Evolutionary conservation across 92 coral and sea anemone species (phyloP), one percentile per base, ranked within the genome.

Genomic region (Desmophyllum pertusum): DNA sequence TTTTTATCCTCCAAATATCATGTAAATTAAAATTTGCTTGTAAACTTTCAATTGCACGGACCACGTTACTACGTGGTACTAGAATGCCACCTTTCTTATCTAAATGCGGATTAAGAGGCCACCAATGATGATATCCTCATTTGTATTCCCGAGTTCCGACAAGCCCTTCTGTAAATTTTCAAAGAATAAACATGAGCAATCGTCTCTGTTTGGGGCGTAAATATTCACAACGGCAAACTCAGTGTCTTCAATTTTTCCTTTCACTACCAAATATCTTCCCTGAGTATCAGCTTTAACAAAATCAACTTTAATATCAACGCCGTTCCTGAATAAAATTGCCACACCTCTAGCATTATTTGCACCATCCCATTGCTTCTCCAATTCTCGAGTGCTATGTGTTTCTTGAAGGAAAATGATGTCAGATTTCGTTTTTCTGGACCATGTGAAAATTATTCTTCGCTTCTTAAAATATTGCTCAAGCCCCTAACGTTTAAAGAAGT

Each of bases 341-440:
- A n/a, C n/a, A n/a, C n/a, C n/a, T n/a, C n/a, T n/a, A n/a, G n/a
- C n/a, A n/a, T n/a, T n/a, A n/a, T n/a, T n/a, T n/a, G n/a, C n/a
- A n/a, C n/a, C n/a, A n/a, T n/a, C 74, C 76, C 84, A 67, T 68
- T 80, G 62, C 65, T 48, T 55, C 25, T 80, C 76, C 74, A 79
- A 35, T 79, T 79, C 75, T 55, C 33, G 62, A 9, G 75, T 38
- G 21, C 75, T 79, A 45, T 79, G 75, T 25, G 73, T 79, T 66
- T 80, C 84, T 67, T 80, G 64, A 61, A 63, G 73, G 37, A 78
- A 78, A 61, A 63, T 63, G 36, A 59, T 78, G 33, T 62, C 83
- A 46, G 74, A 72, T 72, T 72, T 72, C 57, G 31, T 72, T 72
- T 43, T 43, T 72, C 77, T 72, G 39, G 77, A 72, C 55, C 77